Conservation (phyloP, 2,888 invertebrate genomes). For the Apomyelois bistriatella region DNA sequence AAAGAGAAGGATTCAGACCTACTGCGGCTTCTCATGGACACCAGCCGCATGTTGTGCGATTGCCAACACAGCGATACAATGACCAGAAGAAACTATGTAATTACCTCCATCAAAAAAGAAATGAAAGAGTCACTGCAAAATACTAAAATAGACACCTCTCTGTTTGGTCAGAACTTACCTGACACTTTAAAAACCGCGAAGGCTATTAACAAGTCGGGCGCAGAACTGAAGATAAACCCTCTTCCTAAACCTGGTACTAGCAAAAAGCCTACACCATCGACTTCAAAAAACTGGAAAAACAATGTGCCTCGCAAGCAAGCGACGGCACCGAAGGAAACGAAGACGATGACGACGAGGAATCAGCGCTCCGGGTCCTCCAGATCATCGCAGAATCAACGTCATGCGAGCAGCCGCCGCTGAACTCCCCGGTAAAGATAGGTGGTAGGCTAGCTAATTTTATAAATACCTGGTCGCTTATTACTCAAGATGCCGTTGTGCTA, state of each 20-base stretch:
- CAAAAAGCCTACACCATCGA: neutral
- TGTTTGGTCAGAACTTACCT: conserved; percentile 21
- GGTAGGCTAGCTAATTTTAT: conserved; percentile 16
- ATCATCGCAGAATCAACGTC: conserved; percentile 6
- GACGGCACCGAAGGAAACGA: neutral
- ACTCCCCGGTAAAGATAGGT: conserved; percentile 12
- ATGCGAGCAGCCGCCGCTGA: neutral
- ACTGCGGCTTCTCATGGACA: conserved; percentile 18
- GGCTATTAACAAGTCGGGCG: conserved; percentile 19
- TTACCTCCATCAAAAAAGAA: conserved; percentile 21
- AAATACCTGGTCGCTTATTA: conserved; percentile 20
- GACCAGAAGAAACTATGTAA: conserved; percentile 18
- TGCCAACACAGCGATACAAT: conserved; percentile 19
- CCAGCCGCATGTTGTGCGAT: conserved; percentile 12
- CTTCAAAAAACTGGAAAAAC: conserved; percentile 13
- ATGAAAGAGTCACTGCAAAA: conserved; percentile 22
- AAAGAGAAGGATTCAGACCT: conserved; percentile 19
- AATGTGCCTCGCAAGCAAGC: conserved; percentile 10
- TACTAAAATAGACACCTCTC: conserved; percentile 20
- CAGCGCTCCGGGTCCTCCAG: conserved; percentile 10
- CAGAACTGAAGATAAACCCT: conserved; percentile 15
- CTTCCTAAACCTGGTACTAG: neutral
- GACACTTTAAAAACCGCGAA: conserved; percentile 2
- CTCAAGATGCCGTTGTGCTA: conserved; percentile 17
- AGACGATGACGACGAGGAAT: conserved; percentile 5